Evolutionary conservation across 92 coral and sea anemone species (phyloP).

Genomic region (Isaurus tuberculatus): DNA sequence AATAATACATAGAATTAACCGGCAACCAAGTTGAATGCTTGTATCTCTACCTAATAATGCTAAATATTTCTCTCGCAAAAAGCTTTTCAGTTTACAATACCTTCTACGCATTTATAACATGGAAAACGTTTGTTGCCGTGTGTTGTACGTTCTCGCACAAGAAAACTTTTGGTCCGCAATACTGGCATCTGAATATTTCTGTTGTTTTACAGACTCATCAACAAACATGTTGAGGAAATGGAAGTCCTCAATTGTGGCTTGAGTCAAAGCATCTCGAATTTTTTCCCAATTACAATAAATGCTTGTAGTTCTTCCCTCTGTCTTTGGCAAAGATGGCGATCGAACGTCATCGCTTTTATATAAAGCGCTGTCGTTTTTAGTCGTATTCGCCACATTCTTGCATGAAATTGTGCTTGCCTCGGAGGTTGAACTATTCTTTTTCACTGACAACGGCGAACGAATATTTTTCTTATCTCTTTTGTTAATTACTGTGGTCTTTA

Average conservation of each 20-base stretch:
- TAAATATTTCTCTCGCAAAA: neutral
- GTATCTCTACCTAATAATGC: conserved; percentile 1
- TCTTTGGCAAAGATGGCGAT: conserved; percentile 14
- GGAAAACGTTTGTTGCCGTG: conserved; percentile 2
- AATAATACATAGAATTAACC: neutral
- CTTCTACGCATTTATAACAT: neutral
- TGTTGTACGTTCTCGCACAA: conserved; percentile 5
- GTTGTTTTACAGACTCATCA: conserved; percentile 21
- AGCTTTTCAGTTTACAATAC: neutral
- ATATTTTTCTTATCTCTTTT: conserved; percentile 16
- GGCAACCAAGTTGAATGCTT: neutral
- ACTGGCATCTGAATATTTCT: conserved; percentile 20
- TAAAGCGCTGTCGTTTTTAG: neutral
- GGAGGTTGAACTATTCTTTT: conserved; percentile 17
- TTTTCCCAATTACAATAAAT: conserved; percentile 34
- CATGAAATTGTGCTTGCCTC: conserved; percentile 22
- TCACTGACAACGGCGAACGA: conserved; percentile 21
- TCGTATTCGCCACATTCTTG: conserved; percentile 11
- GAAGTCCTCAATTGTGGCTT: conserved; percentile 29
- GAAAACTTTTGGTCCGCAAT: conserved; percentile 1
- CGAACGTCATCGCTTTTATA: conserved; percentile 1
- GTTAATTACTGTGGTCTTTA: conserved; percentile 9
- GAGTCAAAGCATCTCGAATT: conserved; percentile 14
- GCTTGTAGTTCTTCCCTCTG: conserved; percentile 23
- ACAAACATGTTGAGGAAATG: conserved; percentile 3